Conservation (phyloP, 2,888 invertebrate species). For the Entomobrya proxima region DNA sequence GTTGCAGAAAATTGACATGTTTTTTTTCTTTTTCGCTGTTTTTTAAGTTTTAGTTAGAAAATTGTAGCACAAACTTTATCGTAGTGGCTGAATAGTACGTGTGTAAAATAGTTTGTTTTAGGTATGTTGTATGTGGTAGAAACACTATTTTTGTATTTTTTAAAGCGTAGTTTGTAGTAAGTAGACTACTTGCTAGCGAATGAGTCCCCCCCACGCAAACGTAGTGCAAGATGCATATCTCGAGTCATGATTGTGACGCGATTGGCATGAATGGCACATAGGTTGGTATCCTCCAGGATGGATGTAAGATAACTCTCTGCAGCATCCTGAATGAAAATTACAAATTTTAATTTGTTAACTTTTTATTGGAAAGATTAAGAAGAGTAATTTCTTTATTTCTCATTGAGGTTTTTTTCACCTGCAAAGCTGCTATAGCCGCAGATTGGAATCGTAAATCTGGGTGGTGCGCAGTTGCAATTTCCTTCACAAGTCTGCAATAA, state of each 20-base stretch:
- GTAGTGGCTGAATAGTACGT: no score
- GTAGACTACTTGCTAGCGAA: no score
- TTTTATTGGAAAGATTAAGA: background rate
- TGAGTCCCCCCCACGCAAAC: conserved; percentile 2
- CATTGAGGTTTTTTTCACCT: background rate
- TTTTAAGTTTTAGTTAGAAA: no score
- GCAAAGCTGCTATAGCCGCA: conserved; percentile 37
- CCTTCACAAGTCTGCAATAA: conserved; percentile 3
- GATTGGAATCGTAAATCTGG: conserved; percentile 38
- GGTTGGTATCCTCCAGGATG: conserved; percentile 13
- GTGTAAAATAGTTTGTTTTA: no score
- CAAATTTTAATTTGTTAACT: background rate
- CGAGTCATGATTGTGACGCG: conserved; percentile 42
- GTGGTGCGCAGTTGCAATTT: background rate
- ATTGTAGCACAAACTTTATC: no score
- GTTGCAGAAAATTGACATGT: no score
- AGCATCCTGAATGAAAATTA: conserved; percentile 13
- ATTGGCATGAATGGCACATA: conserved; percentile 37
- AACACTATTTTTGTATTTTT: no score
- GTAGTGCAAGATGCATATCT: conserved; percentile 22
- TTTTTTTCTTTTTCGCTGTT: no score
- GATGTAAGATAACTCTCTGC: conserved; percentile 22
- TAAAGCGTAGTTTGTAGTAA: no score
- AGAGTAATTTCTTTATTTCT: background rate
- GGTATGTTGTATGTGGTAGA: no score